Base-by-base conservation (phyloP, 2,113 vertebrate genomes). In the Panurus biarmicus region DNA sequence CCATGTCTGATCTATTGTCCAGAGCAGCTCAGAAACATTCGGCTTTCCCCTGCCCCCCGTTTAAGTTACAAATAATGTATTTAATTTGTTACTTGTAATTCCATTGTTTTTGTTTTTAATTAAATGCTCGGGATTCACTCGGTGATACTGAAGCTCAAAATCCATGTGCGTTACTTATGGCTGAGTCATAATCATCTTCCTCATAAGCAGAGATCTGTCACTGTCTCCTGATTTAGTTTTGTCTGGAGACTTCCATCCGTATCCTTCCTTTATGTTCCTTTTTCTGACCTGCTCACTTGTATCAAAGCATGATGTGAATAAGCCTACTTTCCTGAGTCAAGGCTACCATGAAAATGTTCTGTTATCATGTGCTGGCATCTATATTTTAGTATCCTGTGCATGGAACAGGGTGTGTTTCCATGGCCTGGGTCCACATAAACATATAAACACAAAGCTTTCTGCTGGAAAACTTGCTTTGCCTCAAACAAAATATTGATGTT, bases 131-230 rank as follows among this genome's bases (percentile, higher is more conserved):
- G 56, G 36, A 50, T 82, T 85, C 38, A 62, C n/a, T 54, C 38
- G 78, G 36, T 1, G 3, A 36, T 85, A 33, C 38, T 76, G 54
- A 25, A 91, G 51, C 83, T 89, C 73, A 57, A 51, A 67, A 45
- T 78, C 14, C 12, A 3, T 38, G 16, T 58, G 35, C 81, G 87
- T 86, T 93, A 24, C 73, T 86, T 89, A 26, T 12, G 57, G 57
- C 81, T 94, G 93, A 94, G 91, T 95, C 94, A 95, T 76, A 91
- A 66, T 91, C 78, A 40, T 85, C 84, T 76, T 89, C 87, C 66
- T 76, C 38, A 6, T 31, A 54, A 89, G 64, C 62, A 85, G 60
- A 58, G 78, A 79, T 94, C 87, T 85, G 72, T 95, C 90, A 83
- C 75, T 88, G 93, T 93, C 85, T 89, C 54, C 85, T 93, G 91